phyloP scores from a whole-genome alignment of 37 sponge, comb jelly and placozoan genomes.

The Crambe crambe region DNA sequence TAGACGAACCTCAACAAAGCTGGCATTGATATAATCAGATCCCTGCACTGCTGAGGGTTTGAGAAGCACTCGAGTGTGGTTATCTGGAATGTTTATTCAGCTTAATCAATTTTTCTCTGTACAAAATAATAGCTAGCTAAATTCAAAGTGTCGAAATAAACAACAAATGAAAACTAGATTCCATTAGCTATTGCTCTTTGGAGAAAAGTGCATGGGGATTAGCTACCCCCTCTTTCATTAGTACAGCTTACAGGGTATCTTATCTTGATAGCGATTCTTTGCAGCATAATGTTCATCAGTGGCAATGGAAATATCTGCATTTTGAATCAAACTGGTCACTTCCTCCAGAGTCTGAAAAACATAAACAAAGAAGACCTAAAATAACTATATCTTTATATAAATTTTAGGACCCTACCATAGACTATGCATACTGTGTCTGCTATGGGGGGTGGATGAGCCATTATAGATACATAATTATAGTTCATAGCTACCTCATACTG shows the following conservation, averaged over 20 bases:
- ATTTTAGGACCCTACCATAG: not conserved
- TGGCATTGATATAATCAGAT: slow-evolving; percentile 66
- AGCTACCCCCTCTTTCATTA: not conserved
- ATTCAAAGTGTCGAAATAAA: too few species aligned
- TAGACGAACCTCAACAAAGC: slow-evolving; percentile 36
- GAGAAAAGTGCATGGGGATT: too few species aligned
- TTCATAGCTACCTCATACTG: slow-evolving; percentile 76
- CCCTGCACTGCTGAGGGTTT: slow-evolving; percentile 26
- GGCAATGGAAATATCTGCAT: slow-evolving; percentile 11
- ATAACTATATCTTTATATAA: slow-evolving; percentile 1
- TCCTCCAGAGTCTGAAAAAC: slow-evolving; percentile 28
- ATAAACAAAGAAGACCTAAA: not conserved
- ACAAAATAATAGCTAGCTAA: not conserved
- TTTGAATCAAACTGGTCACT: not conserved
- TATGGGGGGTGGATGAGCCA: too few species aligned
- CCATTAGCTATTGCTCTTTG: too few species aligned
- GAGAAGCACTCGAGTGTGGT: slow-evolving; percentile 18
- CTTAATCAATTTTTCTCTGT: not conserved
- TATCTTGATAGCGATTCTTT: slow-evolving; percentile 58
- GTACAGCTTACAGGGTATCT: slow-evolving; percentile 43
- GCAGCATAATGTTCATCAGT: slow-evolving; percentile 1
- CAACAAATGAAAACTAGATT: too few species aligned
- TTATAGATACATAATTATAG: too few species aligned
- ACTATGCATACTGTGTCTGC: too few species aligned
- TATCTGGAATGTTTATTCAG: slow-evolving; percentile 6